These are phyloP conservation scores for Phylloscopus whistleri DNA, from an alignment of 2,113 vertebrate genomes.

Conservation along the genomic window DNA sequence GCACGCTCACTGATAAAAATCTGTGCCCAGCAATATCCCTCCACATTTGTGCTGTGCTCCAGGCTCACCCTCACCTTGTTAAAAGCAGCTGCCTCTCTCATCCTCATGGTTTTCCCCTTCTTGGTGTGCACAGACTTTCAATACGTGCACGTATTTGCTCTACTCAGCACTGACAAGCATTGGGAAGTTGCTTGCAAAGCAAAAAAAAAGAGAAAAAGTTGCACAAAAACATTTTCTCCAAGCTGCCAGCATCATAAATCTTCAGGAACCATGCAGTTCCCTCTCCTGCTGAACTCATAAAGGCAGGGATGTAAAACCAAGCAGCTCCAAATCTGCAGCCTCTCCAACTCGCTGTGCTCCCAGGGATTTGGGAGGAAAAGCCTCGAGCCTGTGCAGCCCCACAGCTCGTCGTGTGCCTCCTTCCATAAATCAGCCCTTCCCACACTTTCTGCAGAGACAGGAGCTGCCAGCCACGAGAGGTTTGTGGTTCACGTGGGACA, in stretches of 20 bases:
- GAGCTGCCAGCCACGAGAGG: not conserved
- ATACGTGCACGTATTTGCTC: not conserved
- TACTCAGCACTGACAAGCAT: not conserved
- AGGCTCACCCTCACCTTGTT: not conserved
- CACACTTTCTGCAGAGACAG: not conserved
- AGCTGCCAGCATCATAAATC: not conserved
- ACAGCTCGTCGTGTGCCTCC: not conserved
- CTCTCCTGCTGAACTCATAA: not conserved
- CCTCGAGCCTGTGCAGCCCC: not conserved
- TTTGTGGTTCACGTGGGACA: not conserved
- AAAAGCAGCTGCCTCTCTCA: not conserved
- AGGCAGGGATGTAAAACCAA: not conserved
- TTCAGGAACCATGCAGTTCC: not conserved
- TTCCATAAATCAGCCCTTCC: constrained; percentile 32
- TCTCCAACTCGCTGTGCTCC: not conserved
- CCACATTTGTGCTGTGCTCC: not conserved
- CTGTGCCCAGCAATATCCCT: not conserved
- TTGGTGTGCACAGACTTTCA: not conserved
- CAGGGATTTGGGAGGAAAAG: not conserved
- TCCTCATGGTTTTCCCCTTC: not conserved
- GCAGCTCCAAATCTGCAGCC: not conserved
- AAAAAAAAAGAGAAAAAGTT: not conserved
- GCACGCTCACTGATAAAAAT: not conserved
- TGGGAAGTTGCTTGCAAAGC: constrained; percentile 15
- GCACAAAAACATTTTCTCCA: not conserved